Conservation (phyloP, 2,113 vertebrate species). For the Myrmecobius fasciatus region DNA sequence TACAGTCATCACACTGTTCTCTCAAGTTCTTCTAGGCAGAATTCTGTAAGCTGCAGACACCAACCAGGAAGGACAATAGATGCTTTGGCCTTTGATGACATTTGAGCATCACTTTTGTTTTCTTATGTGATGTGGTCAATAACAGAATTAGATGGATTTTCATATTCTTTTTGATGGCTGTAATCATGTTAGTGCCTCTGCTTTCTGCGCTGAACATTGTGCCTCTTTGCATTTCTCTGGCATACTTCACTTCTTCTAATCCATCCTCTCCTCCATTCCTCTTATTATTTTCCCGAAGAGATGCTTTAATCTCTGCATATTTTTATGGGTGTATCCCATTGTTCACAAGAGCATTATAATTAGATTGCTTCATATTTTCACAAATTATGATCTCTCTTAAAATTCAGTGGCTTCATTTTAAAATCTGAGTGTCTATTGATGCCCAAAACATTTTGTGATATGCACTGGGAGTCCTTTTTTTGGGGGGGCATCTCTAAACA, state of each 20-base stretch:
- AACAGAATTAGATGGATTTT: background rate
- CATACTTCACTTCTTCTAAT: background rate
- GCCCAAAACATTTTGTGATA: background rate
- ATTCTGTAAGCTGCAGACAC: background rate
- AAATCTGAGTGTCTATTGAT: background rate
- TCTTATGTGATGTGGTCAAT: background rate
- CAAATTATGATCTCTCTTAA: background rate
- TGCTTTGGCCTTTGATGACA: background rate
- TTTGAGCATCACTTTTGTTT: background rate
- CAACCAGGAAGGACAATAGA: background rate
- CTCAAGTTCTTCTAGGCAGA: background rate
- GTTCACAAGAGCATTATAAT: background rate
- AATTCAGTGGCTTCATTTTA: background rate
- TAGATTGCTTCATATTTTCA: background rate
- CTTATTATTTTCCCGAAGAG: background rate
- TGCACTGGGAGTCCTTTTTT: background rate
- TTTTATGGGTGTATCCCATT: background rate
- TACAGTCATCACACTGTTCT: background rate
- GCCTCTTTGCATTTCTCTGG: background rate
- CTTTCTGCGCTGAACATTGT: background rate
- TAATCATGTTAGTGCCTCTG: background rate
- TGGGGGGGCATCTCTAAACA: background rate
- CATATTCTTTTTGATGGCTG: background rate
- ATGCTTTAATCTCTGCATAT: background rate
- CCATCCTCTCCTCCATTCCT: background rate